Base-by-base conservation (phyloP, 2,113 vertebrate genomes). In the Centropus bengalensis region DNA sequence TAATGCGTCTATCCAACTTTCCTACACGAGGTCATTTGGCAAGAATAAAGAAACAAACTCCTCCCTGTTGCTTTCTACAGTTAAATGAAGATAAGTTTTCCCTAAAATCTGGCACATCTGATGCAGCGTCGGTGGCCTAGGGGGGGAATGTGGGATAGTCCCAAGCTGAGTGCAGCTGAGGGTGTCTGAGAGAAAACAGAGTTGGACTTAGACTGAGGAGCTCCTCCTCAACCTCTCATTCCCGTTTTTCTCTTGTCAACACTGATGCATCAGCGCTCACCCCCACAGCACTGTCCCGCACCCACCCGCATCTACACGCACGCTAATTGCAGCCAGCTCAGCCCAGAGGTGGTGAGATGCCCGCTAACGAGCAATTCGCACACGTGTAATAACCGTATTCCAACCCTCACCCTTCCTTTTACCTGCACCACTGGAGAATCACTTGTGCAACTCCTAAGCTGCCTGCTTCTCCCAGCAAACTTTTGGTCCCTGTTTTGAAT, bases 91-190 rank as follows among this genome's bases (percentile, higher is more conserved):
- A 33, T 8, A 36, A 45, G 5, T 5, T 36, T 77, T 86, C 21
- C 63, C 21, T 60, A 15, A 76, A 88, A 73, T 68, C 51, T 54
- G 27, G 45, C 13, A 20, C 10, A 23, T 59, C 26, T 33, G 28
- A 62, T 16, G 12, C 14, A 38, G 22, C 4, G 1, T 26, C 26
- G 10, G 33, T 16, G 77, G 44, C 54, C 36, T 63, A 0, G 0
- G 30, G 17, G 51, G 30, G 32, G 36, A 36, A 60, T 26, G 33
- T 10, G 55, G 55, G 32, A 24, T 1, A 1, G 62, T 63, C 67
- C 83, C 40, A 20, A 40, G 40, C 1, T 56, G 12, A 73, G 28
- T 2, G 54, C 68, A 52, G 27, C 0, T 62, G n/a, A 74, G 59
- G 30, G n/a, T 0, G 6, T 17, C 77, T 27, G 42, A 86, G 40